These are phyloP conservation scores for Drosophila biarmipes DNA, from an alignment of 1,140 invertebrate species.

Conservation along the genomic window DNA sequence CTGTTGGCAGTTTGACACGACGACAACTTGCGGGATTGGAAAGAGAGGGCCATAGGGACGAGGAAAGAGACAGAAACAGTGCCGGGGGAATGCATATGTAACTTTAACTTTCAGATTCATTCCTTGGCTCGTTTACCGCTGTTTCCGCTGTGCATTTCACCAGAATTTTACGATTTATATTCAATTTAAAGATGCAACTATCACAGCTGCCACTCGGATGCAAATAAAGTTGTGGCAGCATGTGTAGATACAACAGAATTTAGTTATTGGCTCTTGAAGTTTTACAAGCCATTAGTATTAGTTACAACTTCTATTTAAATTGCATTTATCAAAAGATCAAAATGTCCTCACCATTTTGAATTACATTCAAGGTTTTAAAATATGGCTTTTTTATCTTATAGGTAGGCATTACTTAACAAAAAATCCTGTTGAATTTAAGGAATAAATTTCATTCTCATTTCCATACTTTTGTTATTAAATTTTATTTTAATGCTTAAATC, in stretches of 20 bases:
- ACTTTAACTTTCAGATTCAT: constrained; percentile 34
- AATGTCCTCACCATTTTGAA: no score
- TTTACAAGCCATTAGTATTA: constrained; percentile 2
- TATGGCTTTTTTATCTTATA: no score
- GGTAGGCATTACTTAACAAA: not conserved
- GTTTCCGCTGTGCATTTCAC: constrained; percentile 31
- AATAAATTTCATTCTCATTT: not conserved
- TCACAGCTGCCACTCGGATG: not conserved
- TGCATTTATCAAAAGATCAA: not conserved
- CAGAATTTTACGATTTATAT: constrained; percentile 50
- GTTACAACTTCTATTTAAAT: not conserved
- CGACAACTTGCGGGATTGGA: constrained; percentile 24
- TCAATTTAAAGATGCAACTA: constrained; percentile 22
- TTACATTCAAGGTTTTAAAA: no score
- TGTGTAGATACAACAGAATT: not conserved
- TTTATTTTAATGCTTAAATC: not conserved
- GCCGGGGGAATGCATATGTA: constrained; percentile 17
- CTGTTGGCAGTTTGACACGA: constrained; percentile 59
- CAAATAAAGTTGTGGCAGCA: constrained; percentile 10
- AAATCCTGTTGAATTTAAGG: no score
- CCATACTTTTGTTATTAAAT: not conserved
- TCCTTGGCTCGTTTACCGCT: constrained; percentile 24
- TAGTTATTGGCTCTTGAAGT: constrained; percentile 17
- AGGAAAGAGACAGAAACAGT: not conserved
- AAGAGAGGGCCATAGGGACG: not conserved